Conservation (phyloP, 92 coral and sea anemone genomes). For the Diadumene lineata region DNA sequence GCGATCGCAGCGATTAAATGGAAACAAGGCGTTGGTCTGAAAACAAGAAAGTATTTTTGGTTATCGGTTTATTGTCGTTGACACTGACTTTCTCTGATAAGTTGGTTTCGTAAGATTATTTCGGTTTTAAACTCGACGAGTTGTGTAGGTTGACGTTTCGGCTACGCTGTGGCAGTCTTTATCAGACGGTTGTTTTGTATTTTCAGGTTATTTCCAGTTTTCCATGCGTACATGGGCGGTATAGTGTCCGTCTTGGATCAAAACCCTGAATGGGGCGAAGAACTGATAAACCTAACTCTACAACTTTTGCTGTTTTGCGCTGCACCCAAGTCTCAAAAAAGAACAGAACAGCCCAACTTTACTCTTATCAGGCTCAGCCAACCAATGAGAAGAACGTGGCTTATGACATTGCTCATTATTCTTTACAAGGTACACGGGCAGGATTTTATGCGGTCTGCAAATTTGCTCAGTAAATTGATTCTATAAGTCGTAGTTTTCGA, state of each 20-base stretch:
- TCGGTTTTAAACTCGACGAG: too few relatives aligned
- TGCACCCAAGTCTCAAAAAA: slow-evolving; percentile 86
- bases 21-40: too few relatives aligned
- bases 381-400: slow-evolving; percentile 86
- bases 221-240: slow-evolving; percentile 96
- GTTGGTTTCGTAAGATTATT: too few relatives aligned
- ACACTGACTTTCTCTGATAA: too few relatives aligned
- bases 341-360: slow-evolving; percentile 81
- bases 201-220: slow-evolving; percentile 89
- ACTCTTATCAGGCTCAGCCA: slow-evolving; percentile 79
- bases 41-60: too few relatives aligned
- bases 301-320: slow-evolving; percentile 94
- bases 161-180: too few relatives aligned
- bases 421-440: slow-evolving; percentile 73
- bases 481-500: too few relatives aligned
- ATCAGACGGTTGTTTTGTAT: too few relatives aligned
- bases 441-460: background rate
- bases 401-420: slow-evolving; percentile 83
- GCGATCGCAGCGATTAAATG: too few relatives aligned
- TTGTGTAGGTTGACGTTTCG: too few relatives aligned
- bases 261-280: slow-evolving; percentile 95
- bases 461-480: too few relatives aligned
- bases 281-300: slow-evolving; percentile 85
- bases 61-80: too few relatives aligned
- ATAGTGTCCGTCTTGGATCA: slow-evolving; percentile 92